Evolutionary conservation across 2,797 vertebrate species (phyloP).

Genomic region (Zonotrichia albicollis): DNA sequence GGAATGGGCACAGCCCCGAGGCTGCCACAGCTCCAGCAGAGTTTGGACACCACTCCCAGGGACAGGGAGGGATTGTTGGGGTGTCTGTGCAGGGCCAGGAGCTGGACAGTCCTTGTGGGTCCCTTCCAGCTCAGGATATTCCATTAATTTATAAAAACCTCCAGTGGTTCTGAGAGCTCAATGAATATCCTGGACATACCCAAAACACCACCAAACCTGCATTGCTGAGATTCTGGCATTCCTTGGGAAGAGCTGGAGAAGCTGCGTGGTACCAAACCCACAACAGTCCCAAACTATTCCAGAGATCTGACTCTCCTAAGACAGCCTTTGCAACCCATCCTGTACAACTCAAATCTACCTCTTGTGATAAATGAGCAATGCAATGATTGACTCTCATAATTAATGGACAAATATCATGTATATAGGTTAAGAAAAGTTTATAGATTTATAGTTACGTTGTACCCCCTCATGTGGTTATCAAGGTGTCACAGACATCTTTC

Average conservation of each 20-base stretch:
- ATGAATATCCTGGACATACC: fast-evolving
- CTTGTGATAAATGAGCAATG: too few species aligned
- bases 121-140: background rate
- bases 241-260: background rate
- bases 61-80: background rate
- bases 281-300: background rate
- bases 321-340: background rate
- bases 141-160: background rate
- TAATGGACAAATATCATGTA: too few species aligned
- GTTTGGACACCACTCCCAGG: fast-evolving
- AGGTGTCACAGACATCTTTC: too few species aligned
- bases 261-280: background rate
- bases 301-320: background rate
- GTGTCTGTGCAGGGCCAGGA: background rate
- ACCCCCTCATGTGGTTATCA: too few species aligned
- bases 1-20: fast-evolving
- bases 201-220: background rate
- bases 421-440: too few species aligned
- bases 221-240: background rate
- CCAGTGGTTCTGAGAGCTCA: background rate
- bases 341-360: background rate
- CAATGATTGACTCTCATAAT: too few species aligned
- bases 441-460: too few species aligned
- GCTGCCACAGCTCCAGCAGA: background rate
- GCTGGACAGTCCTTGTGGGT: background rate